Evolutionary conservation across 2,797 vertebrate species (phyloP), one percentile per base, ranked within the genome.

Genomic region (Gambusia yucatana): DNA sequence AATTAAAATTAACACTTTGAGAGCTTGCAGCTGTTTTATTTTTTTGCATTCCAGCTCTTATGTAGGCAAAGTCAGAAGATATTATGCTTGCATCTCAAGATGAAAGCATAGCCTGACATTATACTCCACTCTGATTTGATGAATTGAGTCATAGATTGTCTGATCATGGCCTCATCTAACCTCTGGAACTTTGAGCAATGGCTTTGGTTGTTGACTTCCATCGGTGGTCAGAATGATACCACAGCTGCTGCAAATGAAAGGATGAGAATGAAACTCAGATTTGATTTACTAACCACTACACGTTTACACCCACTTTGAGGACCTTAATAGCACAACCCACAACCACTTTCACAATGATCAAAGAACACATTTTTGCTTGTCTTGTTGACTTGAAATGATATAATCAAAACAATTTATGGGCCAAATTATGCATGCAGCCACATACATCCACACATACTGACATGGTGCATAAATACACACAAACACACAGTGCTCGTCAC

Each of bases 191-290:
- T 87, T 86, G 76, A 86, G 74, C 39, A 70, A 77, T 73, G 80
- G 75, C 76, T 80, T 48, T 36, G 33, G 59, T 61, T 70, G 70
- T 84, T 84, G 61, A 79, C 77, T 80, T 77, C 81, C 75, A 30
- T 36, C 73, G 3, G 73, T 16, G 82, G 79, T 82, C 9, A 46
- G 73, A 86, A 61, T 14, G 36, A 50, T 25, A 1, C 14, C 80
- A 82, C 52, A 79, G 77, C 76, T 73, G n/a, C 82, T 78, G 8
- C 80, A 90, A 91, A 91, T 92, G 73, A 93, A 88, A 93, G 84
- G 90, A 87, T 72, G 81, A 80, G 73, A 48, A 6, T 82, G 74
- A 79, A 80, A 73, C 75, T 72, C 9, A 9, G 55, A 77, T 84
- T 84, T 84, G 84, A 90, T 91, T 85, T 86, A 88, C 86, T 80